Evolutionary conservation across 2,113 vertebrate species (phyloP), one percentile per base, ranked within the genome.

Genomic region (Polyodon spathula): DNA sequence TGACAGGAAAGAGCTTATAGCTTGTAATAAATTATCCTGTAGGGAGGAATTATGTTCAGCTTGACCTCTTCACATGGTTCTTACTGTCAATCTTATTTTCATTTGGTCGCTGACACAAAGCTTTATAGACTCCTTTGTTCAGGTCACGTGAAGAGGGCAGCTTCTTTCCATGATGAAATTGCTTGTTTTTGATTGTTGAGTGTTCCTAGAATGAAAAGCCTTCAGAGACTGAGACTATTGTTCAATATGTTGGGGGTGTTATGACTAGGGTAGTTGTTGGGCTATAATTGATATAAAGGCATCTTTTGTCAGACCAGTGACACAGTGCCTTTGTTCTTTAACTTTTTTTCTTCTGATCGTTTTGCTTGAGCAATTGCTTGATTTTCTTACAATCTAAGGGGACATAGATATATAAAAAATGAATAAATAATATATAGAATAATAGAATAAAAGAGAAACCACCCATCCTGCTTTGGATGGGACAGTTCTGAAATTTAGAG

Each of bases 281-380:
- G 17, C 16, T 40, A 5, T 40, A 10, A 41, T 40, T 37, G n/a
- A 37, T 48, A 51, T 50, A 43, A 60, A 60, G 41, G 10, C 58
- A 17, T 42, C 58, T 60, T 60, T 51, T 60, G 58, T 60, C 58
- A n/a, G 5, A 41, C 16, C 40, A 8, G 15, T 8, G 15, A 43
- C 41, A 15, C 9, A 17, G n/a, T 58, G 6, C 2, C 15, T 43
- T 43, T 16, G 9, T 43, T 10, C 17, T 6, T 12, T 3, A 56
- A 39, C 37, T 39, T 39, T 39, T 57, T 57, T 57, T 57, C 12
- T 41, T 39, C 55, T 14, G 11, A 37, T 15, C 10, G n/a, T 57
- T 56, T 57, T n/a, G n/a, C n/a, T n/a, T n/a, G n/a, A n/a, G n/a
- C n/a, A n/a, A n/a, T n/a, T n/a, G n/a, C n/a, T n/a, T n/a, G n/a